Evolutionary conservation across 2,797 vertebrate genomes (phyloP), one percentile per base, ranked within the genome.

Genomic region (Peromyscus attwateri): DNA sequence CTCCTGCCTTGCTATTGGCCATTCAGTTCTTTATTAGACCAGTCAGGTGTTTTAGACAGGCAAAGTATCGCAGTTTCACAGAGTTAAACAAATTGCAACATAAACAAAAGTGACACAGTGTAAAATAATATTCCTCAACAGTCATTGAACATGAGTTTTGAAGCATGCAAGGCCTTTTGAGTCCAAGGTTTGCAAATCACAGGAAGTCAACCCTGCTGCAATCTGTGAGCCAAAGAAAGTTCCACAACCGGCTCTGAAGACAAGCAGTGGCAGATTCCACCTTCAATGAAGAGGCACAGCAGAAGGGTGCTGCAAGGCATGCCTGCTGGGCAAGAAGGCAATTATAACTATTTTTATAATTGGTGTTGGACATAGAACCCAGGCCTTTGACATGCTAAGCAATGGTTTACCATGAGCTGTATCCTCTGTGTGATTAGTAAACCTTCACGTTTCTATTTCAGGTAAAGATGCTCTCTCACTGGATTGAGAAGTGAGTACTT

Each of bases 401-500:
- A 87, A 71, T 4, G 16, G 10, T 40, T 34, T 71, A n/a, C 25
- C 37, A 52, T 13, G 43, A 40, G 14, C 21, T 43, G 19, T 13
- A n/a, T 6, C 60, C 31, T 21, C 25, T 31, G 25, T 81, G n/a
- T 40, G 55, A 79, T 6, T 66, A 46, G 89, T 92, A 83, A 91
- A 3, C 21, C 66, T 31, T 62, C 7, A 89, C 23, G 43, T 2
- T 2, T 76, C 7, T 49, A 49, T 75, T 88, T 93, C 77, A 92
- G 81, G n/a, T 27, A 55, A 82, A 90, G 73, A 70, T 46, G 19
- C 14, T 71, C 92, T 93, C 46, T 89, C 52, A 84, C n/a, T 71
- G 6, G 16, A 89, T 90, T 1, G 14, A 31, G 34, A 7, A 87
- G 13, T 27, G 46, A 37, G 64, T 89, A 75, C 71, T 43, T 87